Evolutionary conservation across 2,888 invertebrate species (phyloP), one percentile per base, ranked within the genome.

Genomic region (Clunio marinus): DNA sequence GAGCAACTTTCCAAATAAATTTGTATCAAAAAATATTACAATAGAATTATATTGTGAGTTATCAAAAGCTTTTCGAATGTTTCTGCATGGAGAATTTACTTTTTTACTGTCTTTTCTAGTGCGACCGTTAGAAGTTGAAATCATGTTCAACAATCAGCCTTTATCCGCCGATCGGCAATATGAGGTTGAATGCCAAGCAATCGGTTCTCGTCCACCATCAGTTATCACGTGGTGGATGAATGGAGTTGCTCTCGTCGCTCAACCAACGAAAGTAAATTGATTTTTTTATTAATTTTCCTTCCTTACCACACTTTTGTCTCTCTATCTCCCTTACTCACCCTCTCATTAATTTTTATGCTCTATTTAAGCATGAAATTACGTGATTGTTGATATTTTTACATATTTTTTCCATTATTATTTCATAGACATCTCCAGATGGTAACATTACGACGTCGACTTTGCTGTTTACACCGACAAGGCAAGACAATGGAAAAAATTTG

Each of bases 191-290:
- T 95, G 94, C 76, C 87, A 88, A 76, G 87, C 91, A 0, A 84
- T 87, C 59, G 94, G 94, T 1, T 92, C 94, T 2, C 81, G 91
- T 70, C 93, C 94, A 1, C 88, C 93, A 0, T 92, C 93, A 0
- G 83, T 87, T 74, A 87, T 94, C 70, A 86, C 88, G 0, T 94
- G 94, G 94, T 91, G 87, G 85, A 84, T 92, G 80, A 89, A 89
- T 73, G 87, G 85, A 58, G 83, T 84, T 70, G 85, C 85, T 72
- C 78, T 92, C 17, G 41, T 68, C 8, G 58, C 58, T 15, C 41
- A 35, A n/a, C 63, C 60, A 55, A 32, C 63, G 13, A 59, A 27
- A 58, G 68, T 68, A 58, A 68, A 28, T 58, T 58, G 58, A 58
- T 58, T 58, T 58, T 28, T 28, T 58, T 13, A n/a, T n/a, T 57